Evolutionary conservation across 2,113 vertebrate species (phyloP), one percentile per base, ranked within the genome.

Genomic region (Thymallus thymallus): DNA sequence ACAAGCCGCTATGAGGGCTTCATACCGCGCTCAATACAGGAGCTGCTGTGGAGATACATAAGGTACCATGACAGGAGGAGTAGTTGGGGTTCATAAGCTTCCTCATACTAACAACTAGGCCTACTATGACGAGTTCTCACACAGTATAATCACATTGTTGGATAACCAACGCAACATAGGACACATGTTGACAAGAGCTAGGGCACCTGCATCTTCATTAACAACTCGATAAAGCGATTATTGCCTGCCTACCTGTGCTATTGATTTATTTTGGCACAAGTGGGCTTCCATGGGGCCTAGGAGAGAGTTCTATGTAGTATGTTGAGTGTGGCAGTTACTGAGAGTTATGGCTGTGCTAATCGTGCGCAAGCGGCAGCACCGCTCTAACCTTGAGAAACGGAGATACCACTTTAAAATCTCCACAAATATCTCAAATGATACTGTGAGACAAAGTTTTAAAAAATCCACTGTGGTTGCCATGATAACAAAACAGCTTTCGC

Each of bases 261-360:
- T 67, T 71, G 72, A 81, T 75, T 77, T 72, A 58, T 65, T 77
- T 51, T 75, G 75, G 45, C 62, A 71, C 67, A 29, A n/a, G 35
- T 23, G 13, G 7, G 79, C 64, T 68, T 69, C 26, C 20, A 60
- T 63, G 0, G 4, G 61, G 68, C 62, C 62, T 71, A 0, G 2
- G 20, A 35, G 61, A 45, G 61, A 3, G 4, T 48, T 22, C 26
- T 56, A 45, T 56, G 30, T 18, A 55, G 73, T 30, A 64, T 1
- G 63, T 14, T 22, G 56, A 22, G 56, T 1, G 1, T 60, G 56
- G 56, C n/a, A 4, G 6, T 22, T 5, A 60, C n/a, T 60, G 18
- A 22, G 56, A 60, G 56, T 60, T n/a, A 60, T 60, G 56, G n/a
- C 56, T 60, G 18, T 22, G 23, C n/a, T 9, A 60, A 22, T 6